Evolutionary conservation across 2,888 invertebrate genomes (phyloP).

Genomic region (Trissolcus japonicus): DNA sequence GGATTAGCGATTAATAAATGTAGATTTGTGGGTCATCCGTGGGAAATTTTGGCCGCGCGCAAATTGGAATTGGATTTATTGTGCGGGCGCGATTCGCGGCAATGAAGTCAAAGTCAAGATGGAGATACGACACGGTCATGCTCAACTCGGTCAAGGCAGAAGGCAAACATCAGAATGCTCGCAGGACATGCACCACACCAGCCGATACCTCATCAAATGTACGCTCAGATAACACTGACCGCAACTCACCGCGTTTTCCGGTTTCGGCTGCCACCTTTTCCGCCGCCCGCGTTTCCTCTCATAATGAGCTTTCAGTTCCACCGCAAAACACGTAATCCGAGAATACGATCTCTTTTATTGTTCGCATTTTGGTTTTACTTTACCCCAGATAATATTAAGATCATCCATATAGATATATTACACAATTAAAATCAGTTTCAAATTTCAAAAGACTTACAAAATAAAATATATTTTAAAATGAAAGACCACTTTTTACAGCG

Average conservation of each 20-base stretch:
- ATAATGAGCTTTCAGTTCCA: background rate
- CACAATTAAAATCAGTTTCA: no score
- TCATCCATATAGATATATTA: no score
- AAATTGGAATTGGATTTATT: conserved; percentile 35
- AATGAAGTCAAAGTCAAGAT: conserved; percentile 75
- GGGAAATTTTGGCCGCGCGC: conserved; percentile 41
- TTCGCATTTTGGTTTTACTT: no score
- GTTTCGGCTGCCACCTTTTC: conserved; percentile 25
- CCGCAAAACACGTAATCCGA: no score
- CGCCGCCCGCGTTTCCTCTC: conserved; percentile 10
- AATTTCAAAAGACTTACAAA: no score
- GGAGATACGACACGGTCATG: conserved; percentile 73
- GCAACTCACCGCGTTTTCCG: conserved; percentile 35
- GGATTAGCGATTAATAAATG: conserved; percentile 32
- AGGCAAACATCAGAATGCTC: conserved; percentile 60
- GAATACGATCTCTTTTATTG: background rate
- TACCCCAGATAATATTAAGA: no score
- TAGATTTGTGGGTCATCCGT: conserved; percentile 43
- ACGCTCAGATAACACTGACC: conserved; percentile 34
- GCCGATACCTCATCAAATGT: conserved; percentile 43
- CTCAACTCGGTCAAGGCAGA: conserved; percentile 75
- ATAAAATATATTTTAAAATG: no score
- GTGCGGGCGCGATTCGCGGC: conserved; percentile 58
- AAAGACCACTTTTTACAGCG: no score
- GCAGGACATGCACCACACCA: conserved; percentile 44